Conservation (phyloP, 1,140 invertebrate species). For the Nixonia krombeini region DNA sequence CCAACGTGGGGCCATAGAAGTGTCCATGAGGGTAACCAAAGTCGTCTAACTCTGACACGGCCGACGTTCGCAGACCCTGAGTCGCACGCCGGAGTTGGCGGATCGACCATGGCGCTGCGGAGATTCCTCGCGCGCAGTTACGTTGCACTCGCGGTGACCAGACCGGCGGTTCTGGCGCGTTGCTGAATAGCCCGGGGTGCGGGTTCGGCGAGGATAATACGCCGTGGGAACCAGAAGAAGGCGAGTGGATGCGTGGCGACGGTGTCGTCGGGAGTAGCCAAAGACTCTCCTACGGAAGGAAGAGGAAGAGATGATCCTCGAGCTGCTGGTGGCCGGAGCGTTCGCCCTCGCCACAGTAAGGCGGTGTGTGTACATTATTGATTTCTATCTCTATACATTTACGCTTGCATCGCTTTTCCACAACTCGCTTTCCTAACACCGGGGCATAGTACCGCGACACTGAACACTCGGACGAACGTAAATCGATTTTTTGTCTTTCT, state of each 20-base stretch:
- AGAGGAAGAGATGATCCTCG: constrained; percentile 69
- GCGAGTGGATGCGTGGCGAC: constrained; percentile 58
- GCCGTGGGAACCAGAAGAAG: constrained; percentile 33
- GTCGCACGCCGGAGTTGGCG: neutral
- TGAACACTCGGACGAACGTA: too few species aligned
- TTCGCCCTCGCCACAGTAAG: constrained; percentile 70
- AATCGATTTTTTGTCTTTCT: too few species aligned
- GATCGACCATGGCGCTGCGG: constrained; percentile 27
- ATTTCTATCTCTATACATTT: constrained; percentile 51
- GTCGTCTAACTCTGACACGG: too few species aligned
- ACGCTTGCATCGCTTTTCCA: too few species aligned
- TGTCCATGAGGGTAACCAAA: too few species aligned
- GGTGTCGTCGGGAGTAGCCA: constrained; percentile 52
- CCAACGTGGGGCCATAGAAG: too few species aligned
- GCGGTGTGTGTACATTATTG: constrained; percentile 72
- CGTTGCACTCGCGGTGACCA: constrained; percentile 27
- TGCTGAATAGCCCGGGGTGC: neutral
- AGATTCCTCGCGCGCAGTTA: constrained; percentile 44
- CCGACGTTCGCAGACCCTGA: neutral
- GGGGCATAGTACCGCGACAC: too few species aligned
- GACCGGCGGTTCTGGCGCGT: neutral
- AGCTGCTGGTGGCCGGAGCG: constrained; percentile 69
- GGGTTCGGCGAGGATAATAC: constrained; percentile 27
- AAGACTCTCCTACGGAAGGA: constrained; percentile 57
- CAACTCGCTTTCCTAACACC: too few species aligned